These are phyloP conservation scores for Hydriomena furcata DNA, from an alignment of 2,888 invertebrate genomes.

Conservation along the genomic window DNA sequence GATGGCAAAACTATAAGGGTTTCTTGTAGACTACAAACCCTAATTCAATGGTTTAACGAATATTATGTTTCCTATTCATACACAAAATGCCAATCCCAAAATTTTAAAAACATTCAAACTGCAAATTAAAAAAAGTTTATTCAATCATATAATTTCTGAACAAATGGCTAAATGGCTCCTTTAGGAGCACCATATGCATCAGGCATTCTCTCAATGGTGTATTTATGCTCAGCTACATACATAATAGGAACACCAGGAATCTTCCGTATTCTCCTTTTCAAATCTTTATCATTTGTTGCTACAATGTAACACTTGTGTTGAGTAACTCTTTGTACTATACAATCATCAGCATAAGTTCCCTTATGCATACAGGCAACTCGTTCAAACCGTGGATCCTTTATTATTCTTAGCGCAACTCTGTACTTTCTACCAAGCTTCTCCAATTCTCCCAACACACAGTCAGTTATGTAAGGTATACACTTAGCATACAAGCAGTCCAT, in stretches of 20 bases:
- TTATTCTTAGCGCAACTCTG: constrained; percentile 95
- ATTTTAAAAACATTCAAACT: too few species aligned
- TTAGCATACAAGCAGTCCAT: constrained; percentile 99
- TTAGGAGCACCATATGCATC: constrained; percentile 98
- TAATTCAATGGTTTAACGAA: too few species aligned
- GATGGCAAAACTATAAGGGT: too few species aligned
- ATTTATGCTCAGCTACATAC: constrained; percentile 96
- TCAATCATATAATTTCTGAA: too few species aligned
- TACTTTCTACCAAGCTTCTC: constrained; percentile 98
- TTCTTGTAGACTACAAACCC: too few species aligned
- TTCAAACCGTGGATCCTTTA: constrained; percentile 97
- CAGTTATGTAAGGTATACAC: constrained; percentile 98
- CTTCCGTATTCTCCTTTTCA: constrained; percentile 97
- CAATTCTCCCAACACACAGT: constrained; percentile 98
- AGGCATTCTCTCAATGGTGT: constrained; percentile 99
- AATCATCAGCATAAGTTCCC: constrained; percentile 99
- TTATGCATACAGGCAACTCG: constrained; percentile 96
- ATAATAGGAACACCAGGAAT: constrained; percentile 99
- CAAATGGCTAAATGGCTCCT: constrained; percentile 76
- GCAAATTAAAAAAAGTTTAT: too few species aligned
- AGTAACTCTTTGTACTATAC: constrained; percentile 96
- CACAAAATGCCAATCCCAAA: too few species aligned
- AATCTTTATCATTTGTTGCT: constrained; percentile 98
- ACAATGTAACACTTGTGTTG: constrained; percentile 99
- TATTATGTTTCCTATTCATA: too few species aligned